Base-by-base conservation (phyloP, 2,113 vertebrate species). In the Uria aalge region DNA sequence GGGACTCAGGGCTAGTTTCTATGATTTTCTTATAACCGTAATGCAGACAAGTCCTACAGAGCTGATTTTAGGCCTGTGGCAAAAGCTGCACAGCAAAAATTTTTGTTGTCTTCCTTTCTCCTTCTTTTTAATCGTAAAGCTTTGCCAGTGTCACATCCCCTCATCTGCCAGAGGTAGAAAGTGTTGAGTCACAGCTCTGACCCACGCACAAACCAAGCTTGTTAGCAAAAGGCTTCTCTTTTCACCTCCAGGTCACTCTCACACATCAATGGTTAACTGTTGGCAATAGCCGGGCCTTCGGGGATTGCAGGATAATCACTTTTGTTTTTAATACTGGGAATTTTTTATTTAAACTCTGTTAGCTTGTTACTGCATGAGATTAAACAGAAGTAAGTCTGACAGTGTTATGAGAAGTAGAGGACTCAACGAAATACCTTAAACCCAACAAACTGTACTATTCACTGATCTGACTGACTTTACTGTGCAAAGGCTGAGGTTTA, bases 311-410 rank as follows among this genome's bases (percentile, higher is more conserved):
- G 43, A 95, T 68, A 92, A 77, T 79, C 34, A 78, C n/a, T 74
- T 94, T 93, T 85, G 62, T 0, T 68, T 91, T 94, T 76, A 94
- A 94, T 73, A 77, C 62, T 68, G 43, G 59, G 69, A 91, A 63
- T 56, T 81, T 91, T 74, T 96, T 93, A 90, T 96, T 97, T 94
- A 92, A 97, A 84, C 64, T 93, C 66, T 88, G 48, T 64, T 97
- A 90, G 92, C 57, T 96, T 66, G 36, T 95, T 94, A 89, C 67
- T 73, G 21, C 67, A 41, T 75, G 73, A 97, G 84, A 97, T 96
- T 95, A 95, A 98, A 75, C 96, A 98, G 94, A 97, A 92, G 52
- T 89, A 92, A 89, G 34, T 26, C 40, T 89, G 92, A 88, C 92
- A 90, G 68, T 38, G 82, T 88, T 92, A 91, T 94, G 53, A 72